Conservation (phyloP, 2,888 invertebrate genomes). For the Tryphoninae sp. region DNA sequence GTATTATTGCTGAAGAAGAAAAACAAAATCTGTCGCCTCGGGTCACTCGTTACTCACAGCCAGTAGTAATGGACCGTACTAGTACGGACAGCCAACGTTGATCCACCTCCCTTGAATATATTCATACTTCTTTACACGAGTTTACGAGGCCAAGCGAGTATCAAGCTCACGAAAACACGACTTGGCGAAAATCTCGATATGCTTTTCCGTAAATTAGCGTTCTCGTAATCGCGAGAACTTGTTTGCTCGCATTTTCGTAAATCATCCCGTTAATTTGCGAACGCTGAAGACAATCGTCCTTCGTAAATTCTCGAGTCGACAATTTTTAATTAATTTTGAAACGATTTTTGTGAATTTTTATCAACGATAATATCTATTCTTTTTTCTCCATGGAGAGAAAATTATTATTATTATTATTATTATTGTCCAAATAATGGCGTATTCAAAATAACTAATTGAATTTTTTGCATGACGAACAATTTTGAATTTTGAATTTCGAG, state of each 20-base stretch:
- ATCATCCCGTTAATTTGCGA: background rate
- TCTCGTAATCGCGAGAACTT: background rate
- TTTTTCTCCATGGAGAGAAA: no score
- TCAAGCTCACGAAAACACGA: conserved; percentile 4
- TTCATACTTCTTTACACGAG: background rate
- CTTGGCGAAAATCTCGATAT: background rate
- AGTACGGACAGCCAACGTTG: conserved; percentile 29
- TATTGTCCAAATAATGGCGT: no score
- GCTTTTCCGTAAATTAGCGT: background rate
- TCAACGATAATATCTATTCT: no score
- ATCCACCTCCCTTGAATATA: background rate
- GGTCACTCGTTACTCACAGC: conserved; percentile 8
- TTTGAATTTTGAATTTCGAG: no score
- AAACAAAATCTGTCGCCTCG: background rate
- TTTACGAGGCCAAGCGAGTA: background rate
- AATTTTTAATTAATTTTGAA: no score
- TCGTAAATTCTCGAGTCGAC: no score
- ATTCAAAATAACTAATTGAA: no score
- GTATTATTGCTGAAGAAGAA: conserved; percentile 23
- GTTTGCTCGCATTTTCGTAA: background rate
- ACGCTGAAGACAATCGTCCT: no score
- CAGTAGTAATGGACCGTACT: conserved; percentile 32
- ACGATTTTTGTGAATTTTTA: no score
- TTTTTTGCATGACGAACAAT: no score
- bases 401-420: no score